Percentiles rank a stretch among this genome's conserved stretches.
phyloP scores from a whole-genome alignment of 2,113 vertebrate species.

The Lethenteron camtschaticum region DNA sequence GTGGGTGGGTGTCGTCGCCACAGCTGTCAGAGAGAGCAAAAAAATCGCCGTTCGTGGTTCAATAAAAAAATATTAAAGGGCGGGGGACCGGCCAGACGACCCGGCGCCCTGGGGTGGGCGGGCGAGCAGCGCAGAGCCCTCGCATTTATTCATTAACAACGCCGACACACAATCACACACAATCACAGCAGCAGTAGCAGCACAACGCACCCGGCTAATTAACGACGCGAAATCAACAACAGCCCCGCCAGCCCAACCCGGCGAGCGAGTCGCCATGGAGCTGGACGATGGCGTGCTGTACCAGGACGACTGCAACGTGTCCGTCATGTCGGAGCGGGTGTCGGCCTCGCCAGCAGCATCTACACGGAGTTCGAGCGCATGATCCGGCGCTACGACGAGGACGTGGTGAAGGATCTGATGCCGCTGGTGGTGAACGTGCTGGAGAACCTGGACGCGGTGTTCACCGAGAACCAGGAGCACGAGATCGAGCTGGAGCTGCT shows the following conservation, averaged over 20 bases:
- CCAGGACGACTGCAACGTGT: slow-evolving; percentile 85
- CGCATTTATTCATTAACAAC: too few species aligned
- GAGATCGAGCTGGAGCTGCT: slow-evolving; percentile 75
- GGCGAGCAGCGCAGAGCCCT: too few species aligned
- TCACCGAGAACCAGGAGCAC: slow-evolving; percentile 88
- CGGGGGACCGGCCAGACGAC: too few species aligned
- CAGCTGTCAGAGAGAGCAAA: too few species aligned
- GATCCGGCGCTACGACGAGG: slow-evolving; percentile 86
- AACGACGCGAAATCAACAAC: not conserved
- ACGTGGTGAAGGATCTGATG: slow-evolving; percentile 95
- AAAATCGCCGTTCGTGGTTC: too few species aligned
- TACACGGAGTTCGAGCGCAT: slow-evolving; percentile 94
- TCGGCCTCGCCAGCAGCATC: slow-evolving; percentile 77
- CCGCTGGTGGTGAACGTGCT: slow-evolving; percentile 80
- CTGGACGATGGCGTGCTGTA: slow-evolving; percentile 75
- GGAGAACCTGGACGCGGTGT: slow-evolving; percentile 81
- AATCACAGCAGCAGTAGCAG: too few species aligned
- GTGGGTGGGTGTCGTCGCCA: too few species aligned
- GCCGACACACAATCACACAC: too few species aligned
- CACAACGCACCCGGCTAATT: too few species aligned
- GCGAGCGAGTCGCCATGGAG: slow-evolving; percentile 26
- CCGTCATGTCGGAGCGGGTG: slow-evolving; percentile 91
- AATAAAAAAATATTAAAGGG: too few species aligned
- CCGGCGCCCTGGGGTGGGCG: too few species aligned
- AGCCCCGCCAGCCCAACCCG: not conserved